These are phyloP conservation scores for Gerosis bhagava DNA, from an alignment of 2,888 invertebrate species.

Conservation along the genomic window DNA sequence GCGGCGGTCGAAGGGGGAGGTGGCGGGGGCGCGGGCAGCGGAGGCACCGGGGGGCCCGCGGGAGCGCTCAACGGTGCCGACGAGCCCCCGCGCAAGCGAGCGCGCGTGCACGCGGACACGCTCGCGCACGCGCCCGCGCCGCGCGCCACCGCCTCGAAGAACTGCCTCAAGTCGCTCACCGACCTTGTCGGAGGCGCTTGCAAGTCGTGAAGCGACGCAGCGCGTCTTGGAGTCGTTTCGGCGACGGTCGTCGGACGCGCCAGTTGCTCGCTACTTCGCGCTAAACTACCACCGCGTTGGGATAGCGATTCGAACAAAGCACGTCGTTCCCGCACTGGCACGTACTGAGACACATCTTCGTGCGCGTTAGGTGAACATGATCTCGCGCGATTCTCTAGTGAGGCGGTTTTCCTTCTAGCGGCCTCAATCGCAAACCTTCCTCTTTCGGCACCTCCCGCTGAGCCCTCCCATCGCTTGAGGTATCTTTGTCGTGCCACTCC, in stretches of 20 bases:
- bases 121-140: conserved; percentile 57
- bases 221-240: conserved; percentile 80
- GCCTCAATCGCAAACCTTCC: conserved; percentile 68
- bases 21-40: too few species aligned
- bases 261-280: conserved; percentile 85
- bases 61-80: too few species aligned
- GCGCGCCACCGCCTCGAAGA: conserved; percentile 84
- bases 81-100: too few species aligned
- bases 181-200: conserved; percentile 77
- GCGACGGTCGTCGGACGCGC: conserved; percentile 58
- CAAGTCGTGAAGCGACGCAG: conserved; percentile 86
- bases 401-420: conserved; percentile 68
- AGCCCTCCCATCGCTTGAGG: conserved; percentile 73
- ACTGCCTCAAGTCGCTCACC: conserved; percentile 87
- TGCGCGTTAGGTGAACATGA: conserved; percentile 75
- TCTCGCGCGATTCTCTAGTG: conserved; percentile 66
- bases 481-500: conserved; percentile 70
- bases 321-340: conserved; percentile 87
- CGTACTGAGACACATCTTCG: conserved; percentile 82
- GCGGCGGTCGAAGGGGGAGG: too few species aligned
- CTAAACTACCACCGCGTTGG: conserved; percentile 82
- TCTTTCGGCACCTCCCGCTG: conserved; percentile 64
- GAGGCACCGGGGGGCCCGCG: too few species aligned
- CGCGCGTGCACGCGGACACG: conserved; percentile 57
- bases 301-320: conserved; percentile 87